phyloP scores from a whole-genome alignment of 2,888 invertebrate genomes.

The Podabrus alpinus region DNA sequence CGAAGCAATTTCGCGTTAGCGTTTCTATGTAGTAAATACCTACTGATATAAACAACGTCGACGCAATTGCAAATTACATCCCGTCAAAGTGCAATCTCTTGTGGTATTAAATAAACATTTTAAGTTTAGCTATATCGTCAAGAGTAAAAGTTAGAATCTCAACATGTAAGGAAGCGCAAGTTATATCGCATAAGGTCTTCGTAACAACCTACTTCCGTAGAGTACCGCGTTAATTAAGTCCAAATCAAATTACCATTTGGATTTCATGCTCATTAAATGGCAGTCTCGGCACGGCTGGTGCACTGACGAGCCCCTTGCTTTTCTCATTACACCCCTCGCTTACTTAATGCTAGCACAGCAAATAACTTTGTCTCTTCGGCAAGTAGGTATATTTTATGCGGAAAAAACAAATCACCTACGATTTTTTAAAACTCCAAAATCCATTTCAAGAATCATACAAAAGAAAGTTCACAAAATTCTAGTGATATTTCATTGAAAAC shows the following conservation, averaged over 20 bases:
- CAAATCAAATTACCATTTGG: constrained; percentile 57
- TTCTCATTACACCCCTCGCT: constrained; percentile 37
- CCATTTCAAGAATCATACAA: background rate
- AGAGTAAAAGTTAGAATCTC: constrained; percentile 15
- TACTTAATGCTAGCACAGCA: constrained; percentile 24
- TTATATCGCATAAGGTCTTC: constrained; percentile 25
- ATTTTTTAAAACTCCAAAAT: background rate
- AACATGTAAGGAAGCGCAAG: constrained; percentile 9
- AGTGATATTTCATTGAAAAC: constrained; percentile 4
- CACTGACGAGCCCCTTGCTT: constrained; percentile 41
- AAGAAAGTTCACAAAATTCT: constrained; percentile 3
- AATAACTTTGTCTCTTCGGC: constrained; percentile 29
- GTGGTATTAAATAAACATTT: constrained; percentile 15
- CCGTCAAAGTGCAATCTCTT: constrained; percentile 17
- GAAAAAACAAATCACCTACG: background rate
- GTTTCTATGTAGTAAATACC: constrained; percentile 15
- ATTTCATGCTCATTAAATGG: constrained; percentile 57
- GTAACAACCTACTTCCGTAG: constrained; percentile 33
- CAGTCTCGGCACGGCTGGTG: constrained; percentile 46
- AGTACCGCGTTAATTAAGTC: constrained; percentile 54
- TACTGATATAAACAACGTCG: constrained; percentile 16
- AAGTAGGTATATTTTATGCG: constrained; percentile 19
- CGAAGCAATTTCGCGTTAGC: constrained; percentile 17
- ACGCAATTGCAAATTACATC: constrained; percentile 23
- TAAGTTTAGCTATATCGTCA: constrained; percentile 10